Conservation (phyloP, 2,888 invertebrate species). For the Scrobipalpa atriplicella region DNA sequence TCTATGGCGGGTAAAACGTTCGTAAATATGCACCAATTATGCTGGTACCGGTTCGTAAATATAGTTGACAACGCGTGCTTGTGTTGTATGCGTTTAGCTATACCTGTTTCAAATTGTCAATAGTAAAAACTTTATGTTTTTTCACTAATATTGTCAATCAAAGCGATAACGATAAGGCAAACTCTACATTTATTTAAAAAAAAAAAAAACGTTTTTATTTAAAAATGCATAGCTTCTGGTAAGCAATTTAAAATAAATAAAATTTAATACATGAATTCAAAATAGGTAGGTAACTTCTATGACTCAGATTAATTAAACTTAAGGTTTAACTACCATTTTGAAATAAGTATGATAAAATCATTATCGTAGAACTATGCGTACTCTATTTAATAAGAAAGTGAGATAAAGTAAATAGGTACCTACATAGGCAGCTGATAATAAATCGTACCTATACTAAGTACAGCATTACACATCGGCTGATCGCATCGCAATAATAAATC, state of each 20-base stretch:
- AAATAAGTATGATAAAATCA: neutral
- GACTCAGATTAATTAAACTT: too few species aligned
- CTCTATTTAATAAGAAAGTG: too few species aligned
- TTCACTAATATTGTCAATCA: too few species aligned
- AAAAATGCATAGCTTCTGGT: too few species aligned
- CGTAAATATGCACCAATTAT: slow-evolving; percentile 17
- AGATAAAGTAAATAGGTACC: neutral
- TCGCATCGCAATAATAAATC: slow-evolving; percentile 18
- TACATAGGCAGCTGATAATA: neutral
- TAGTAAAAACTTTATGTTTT: neutral
- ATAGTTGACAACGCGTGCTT: neutral
- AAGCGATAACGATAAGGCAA: too few species aligned
- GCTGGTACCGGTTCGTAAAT: neutral
- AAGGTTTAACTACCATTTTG: too few species aligned
- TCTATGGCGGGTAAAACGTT: slow-evolving; percentile 1
- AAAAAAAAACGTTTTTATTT: neutral
- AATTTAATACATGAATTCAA: too few species aligned
- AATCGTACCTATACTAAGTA: neutral
- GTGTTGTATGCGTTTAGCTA: neutral
- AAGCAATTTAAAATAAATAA: too few species aligned
- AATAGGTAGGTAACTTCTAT: too few species aligned
- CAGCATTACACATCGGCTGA: neutral
- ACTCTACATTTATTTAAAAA: too few species aligned
- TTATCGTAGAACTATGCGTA: too few species aligned
- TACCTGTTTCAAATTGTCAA: neutral